A percentile compares a stretch with the other conserved stretches of the same genome.
Evolutionary conservation across 2,113 vertebrate genomes (phyloP).

Genomic region (Macquaria australasica): DNA sequence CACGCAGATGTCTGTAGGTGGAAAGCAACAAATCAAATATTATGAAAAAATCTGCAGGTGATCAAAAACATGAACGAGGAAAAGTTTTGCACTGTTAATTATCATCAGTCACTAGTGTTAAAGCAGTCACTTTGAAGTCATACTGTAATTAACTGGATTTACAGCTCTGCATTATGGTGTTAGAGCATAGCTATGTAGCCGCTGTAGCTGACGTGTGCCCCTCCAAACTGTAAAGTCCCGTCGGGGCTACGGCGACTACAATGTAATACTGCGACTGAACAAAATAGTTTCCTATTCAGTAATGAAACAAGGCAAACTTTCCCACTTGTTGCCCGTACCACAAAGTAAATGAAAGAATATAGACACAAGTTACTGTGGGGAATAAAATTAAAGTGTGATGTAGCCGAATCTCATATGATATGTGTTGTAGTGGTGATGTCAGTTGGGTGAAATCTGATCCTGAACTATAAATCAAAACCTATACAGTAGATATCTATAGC

Average conservation of each 20-base stretch:
- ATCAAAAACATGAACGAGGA: not conserved
- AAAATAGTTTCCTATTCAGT: not conserved
- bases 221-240: not conserved
- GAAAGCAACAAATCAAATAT: not conserved
- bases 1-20: conserved; percentile 81
- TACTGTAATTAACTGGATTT: not conserved
- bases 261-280: not conserved
- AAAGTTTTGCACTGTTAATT: not conserved
- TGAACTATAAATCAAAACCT: no score
- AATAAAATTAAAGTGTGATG: no score
- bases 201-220: not conserved
- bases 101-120: not conserved
- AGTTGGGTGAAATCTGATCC: no score
- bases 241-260: not conserved
- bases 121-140: not conserved
- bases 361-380: not conserved
- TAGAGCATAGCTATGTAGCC: not conserved
- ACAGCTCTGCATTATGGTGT: not conserved
- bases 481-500: no score
- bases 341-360: not conserved
- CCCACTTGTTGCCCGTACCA: no score
- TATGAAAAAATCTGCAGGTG: not conserved
- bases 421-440: no score
- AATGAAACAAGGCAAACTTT: no score
- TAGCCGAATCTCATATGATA: no score